Evolutionary conservation across 2,113 vertebrate genomes (phyloP).

Genomic region (Cygnus buccinator): DNA sequence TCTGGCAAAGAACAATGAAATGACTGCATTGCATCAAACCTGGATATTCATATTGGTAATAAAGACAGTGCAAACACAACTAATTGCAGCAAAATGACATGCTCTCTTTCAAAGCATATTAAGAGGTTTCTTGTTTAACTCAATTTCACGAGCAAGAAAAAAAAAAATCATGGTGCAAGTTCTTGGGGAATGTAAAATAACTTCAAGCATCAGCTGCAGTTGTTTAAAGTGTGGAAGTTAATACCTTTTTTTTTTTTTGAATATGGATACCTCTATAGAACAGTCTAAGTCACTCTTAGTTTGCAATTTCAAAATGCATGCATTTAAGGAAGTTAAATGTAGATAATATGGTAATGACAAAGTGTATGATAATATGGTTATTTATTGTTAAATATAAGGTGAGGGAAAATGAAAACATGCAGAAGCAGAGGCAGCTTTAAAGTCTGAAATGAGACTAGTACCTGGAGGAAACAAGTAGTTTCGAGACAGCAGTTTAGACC

Average conservation of each 20-base stretch:
- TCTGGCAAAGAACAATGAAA: neutral
- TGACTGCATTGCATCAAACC: conserved; percentile 16
- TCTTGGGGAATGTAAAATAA: neutral
- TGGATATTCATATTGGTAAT: neutral
- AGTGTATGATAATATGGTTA: rapidly evolving
- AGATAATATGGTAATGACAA: neutral
- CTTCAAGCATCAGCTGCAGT: neutral
- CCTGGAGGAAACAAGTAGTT: neutral
- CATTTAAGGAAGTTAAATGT: neutral
- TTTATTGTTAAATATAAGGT: neutral
- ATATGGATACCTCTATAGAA: neutral
- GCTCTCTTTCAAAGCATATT: neutral
- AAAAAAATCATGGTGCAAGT: neutral
- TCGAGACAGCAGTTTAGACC: neutral
- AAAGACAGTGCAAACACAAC: neutral
- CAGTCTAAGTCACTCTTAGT: neutral
- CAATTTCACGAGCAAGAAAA: neutral
- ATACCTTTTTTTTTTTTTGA: neutral
- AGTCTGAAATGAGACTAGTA: neutral
- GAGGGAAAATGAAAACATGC: neutral
- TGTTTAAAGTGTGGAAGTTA: neutral
- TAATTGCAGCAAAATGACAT: neutral
- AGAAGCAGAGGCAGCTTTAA: neutral
- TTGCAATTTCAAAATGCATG: neutral
- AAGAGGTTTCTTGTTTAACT: conserved; percentile 21